Evolutionary conservation across 2,113 vertebrate species (phyloP).

Genomic region (Toxotes jaculatrix): DNA sequence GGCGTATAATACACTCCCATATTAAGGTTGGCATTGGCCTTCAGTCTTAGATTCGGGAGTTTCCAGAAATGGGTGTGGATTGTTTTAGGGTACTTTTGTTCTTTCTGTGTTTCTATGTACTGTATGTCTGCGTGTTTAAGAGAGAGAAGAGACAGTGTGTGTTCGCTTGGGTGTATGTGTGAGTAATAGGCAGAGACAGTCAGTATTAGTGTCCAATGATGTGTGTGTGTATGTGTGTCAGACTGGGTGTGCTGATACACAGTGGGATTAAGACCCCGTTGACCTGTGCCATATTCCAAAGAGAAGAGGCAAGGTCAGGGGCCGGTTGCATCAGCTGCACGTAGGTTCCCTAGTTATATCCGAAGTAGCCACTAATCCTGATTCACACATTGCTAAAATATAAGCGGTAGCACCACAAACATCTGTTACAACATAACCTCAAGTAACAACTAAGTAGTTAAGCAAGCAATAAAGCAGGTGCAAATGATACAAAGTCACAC

Average conservation of each 20-base stretch:
- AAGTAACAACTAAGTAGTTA: conserved; percentile 76
- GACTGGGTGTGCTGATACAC: conserved; percentile 57
- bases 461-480: conserved; percentile 80
- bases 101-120: conserved; percentile 14
- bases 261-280: conserved; percentile 55
- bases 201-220: conserved; percentile 44
- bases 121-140: conserved; percentile 22
- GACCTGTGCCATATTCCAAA: conserved; percentile 50
- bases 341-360: conserved; percentile 68
- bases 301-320: conserved; percentile 53
- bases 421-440: conserved; percentile 59
- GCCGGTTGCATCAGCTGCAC: conserved; percentile 73
- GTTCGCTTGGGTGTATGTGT: conserved; percentile 10
- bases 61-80: conserved; percentile 22
- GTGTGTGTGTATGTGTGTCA: conserved; percentile 61
- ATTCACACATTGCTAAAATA: conserved; percentile 68
- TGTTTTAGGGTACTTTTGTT: conserved; percentile 3
- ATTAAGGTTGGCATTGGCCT: conserved; percentile 47
- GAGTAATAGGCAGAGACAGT: conserved; percentile 38
- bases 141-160: conserved; percentile 5
- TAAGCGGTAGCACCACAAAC: conserved; percentile 72
- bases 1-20: conserved; percentile 70
- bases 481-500: conserved; percentile 80
- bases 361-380: conserved; percentile 36
- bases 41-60: conserved; percentile 38